A percentile compares a stretch with the other conserved stretches of the same genome.
Evolutionary conservation across 2,888 invertebrate genomes (phyloP).

Genomic region (Arenicola marina): DNA sequence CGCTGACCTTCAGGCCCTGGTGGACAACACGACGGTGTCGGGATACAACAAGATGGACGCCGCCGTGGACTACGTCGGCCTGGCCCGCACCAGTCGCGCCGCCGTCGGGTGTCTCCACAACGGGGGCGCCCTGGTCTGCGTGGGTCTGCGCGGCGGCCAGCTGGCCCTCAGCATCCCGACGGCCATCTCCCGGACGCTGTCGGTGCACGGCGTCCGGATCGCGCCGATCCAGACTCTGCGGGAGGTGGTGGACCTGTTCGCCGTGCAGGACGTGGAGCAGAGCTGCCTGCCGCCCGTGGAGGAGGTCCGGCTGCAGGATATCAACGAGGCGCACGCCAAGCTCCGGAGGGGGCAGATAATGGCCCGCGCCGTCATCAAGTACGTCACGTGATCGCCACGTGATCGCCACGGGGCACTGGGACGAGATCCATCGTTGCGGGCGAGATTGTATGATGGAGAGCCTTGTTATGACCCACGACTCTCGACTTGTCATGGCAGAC

Average conservation of each 20-base stretch:
- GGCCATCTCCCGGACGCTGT: slow-evolving; percentile 9
- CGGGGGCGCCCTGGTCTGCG: slow-evolving; percentile 15
- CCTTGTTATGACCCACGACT: too few species aligned
- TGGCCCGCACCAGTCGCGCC: neutral
- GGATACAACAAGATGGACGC: slow-evolving; percentile 31
- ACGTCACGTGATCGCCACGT: neutral
- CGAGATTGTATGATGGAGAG: too few species aligned
- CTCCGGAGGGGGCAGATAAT: slow-evolving; percentile 10
- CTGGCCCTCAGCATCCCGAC: slow-evolving; percentile 7
- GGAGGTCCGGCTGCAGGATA: slow-evolving; percentile 2
- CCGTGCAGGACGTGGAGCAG: slow-evolving; percentile 9
- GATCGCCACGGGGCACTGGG: too few species aligned
- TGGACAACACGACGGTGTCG: slow-evolving; percentile 19
- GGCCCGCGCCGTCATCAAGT: slow-evolving; percentile 17
- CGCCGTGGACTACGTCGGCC: slow-evolving; percentile 25
- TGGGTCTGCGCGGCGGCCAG: slow-evolving; percentile 17
- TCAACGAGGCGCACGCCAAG: slow-evolving; percentile 12
- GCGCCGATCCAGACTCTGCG: slow-evolving; percentile 3
- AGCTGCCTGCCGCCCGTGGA: slow-evolving; percentile 13
- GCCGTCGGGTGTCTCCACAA: slow-evolving; percentile 15
- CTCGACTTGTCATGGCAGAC: too few species aligned
- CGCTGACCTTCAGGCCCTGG: slow-evolving; percentile 11
- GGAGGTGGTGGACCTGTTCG: slow-evolving; percentile 17
- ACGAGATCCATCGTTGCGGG: too few species aligned
- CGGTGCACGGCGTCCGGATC: slow-evolving; percentile 13